Percentiles rank a stretch among this genome's conserved stretches.
Conservation (phyloP, 2,113 vertebrate species). For the Sapajus apella region DNA sequence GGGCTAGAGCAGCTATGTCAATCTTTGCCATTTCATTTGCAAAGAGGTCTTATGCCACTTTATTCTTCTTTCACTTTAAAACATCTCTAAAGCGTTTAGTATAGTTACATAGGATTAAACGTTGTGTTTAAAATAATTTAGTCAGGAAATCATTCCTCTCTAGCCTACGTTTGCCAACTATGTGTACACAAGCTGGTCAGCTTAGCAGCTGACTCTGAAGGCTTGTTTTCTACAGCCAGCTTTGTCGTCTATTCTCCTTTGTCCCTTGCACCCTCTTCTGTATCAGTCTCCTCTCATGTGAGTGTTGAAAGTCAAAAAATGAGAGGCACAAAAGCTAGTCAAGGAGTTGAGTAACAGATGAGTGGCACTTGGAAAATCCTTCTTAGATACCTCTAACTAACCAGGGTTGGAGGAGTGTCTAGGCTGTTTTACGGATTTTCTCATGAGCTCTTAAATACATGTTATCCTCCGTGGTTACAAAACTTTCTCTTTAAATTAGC, state of each 20-base stretch:
- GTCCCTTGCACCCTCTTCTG: neutral
- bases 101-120: neutral
- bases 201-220: neutral
- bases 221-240: neutral
- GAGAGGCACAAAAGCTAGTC: neutral
- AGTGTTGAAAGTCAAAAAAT: neutral
- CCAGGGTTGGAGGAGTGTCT: neutral
- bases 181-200: neutral
- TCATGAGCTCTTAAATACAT: neutral
- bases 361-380: neutral
- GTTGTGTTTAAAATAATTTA: neutral
- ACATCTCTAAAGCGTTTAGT: neutral
- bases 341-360: neutral
- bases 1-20: neutral
- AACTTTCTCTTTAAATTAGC: neutral
- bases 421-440: neutral
- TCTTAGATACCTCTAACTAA: neutral
- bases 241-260: neutral
- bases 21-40: neutral
- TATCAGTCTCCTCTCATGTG: neutral
- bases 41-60: neutral
- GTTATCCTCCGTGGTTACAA: neutral
- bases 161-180: neutral
- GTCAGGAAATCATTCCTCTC: neutral
- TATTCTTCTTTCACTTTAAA: neutral